Evolutionary conservation across 2,797 vertebrate genomes (phyloP).

Genomic region (Bradypodion ventrale): DNA sequence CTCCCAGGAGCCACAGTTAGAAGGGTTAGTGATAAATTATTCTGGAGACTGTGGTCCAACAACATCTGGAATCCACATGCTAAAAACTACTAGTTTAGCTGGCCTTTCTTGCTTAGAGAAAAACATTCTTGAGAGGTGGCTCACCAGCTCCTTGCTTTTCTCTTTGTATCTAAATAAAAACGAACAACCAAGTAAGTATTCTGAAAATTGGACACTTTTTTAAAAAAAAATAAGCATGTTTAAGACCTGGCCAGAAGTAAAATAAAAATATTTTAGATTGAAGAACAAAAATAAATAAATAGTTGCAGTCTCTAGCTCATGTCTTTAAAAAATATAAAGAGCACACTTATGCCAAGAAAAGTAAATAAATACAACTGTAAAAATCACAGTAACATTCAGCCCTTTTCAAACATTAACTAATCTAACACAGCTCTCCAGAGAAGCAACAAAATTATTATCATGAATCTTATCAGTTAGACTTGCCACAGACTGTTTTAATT

Average conservation of each 20-base stretch:
- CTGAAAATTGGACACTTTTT: too few relatives aligned
- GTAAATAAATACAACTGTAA: conserved; percentile 55
- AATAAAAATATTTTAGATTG: neutral
- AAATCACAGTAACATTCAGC: conserved; percentile 35
- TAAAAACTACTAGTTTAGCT: too few relatives aligned
- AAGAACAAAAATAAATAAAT: too few relatives aligned
- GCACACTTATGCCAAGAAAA: conserved; percentile 34
- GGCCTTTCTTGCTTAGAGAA: neutral
- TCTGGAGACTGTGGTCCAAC: neutral
- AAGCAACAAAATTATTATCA: conserved; percentile 53
- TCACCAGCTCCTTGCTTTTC: neutral
- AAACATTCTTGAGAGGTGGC: neutral
- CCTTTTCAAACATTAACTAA: conserved; percentile 66
- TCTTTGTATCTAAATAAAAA: neutral
- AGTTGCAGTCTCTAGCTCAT: neutral
- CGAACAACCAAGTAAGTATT: neutral
- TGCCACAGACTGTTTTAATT: conserved; percentile 53
- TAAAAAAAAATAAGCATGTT: neutral
- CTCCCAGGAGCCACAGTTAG: too few relatives aligned
- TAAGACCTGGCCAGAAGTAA: neutral
- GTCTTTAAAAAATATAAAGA: conserved; percentile 33
- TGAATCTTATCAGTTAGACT: conserved; percentile 49
- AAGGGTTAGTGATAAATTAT: too few relatives aligned
- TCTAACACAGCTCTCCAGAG: conserved; percentile 28
- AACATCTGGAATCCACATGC: neutral